Conservation (phyloP, 1,140 invertebrate genomes). For the Micrasema minimum region DNA sequence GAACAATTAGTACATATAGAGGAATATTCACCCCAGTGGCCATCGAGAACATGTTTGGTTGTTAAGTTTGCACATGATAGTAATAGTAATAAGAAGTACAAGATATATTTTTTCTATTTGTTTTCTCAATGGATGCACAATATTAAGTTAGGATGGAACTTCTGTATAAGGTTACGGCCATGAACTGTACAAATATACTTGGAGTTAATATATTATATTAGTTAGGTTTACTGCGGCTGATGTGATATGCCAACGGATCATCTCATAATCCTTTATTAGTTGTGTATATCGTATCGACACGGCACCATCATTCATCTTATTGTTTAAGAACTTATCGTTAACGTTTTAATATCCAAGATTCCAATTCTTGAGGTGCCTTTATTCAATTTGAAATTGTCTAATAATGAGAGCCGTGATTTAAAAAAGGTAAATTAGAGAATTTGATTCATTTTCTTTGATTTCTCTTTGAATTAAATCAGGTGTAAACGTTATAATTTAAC, state of each 20-base stretch:
- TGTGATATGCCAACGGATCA: neutral
- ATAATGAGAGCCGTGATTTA: neutral
- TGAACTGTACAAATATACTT: constrained; percentile 28
- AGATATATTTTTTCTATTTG: constrained; percentile 15
- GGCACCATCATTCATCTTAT: neutral
- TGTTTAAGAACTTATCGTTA: constrained; percentile 10
- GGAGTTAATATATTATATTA: constrained; percentile 4
- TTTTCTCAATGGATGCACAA: constrained; percentile 11
- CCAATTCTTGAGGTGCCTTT: constrained; percentile 20
- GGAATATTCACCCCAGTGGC: constrained; percentile 19
- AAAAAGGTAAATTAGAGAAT: neutral
- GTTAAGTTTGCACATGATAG: constrained; percentile 34
- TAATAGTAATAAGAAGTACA: constrained; percentile 5
- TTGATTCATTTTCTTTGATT: neutral
- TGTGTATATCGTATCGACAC: neutral
- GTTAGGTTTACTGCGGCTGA: neutral
- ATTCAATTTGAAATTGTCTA: constrained; percentile 6
- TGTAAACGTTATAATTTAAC: neutral
- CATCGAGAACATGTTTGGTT: constrained; percentile 16
- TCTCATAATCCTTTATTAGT: neutral
- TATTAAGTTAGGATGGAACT: constrained; percentile 6
- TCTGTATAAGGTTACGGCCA: constrained; percentile 30
- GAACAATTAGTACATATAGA: constrained; percentile 6
- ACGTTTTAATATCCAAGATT: constrained; percentile 3
- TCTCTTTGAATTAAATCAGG: neutral